Conservation (phyloP, 2,888 invertebrate species). For the Sinohyriopsis cumingii region DNA sequence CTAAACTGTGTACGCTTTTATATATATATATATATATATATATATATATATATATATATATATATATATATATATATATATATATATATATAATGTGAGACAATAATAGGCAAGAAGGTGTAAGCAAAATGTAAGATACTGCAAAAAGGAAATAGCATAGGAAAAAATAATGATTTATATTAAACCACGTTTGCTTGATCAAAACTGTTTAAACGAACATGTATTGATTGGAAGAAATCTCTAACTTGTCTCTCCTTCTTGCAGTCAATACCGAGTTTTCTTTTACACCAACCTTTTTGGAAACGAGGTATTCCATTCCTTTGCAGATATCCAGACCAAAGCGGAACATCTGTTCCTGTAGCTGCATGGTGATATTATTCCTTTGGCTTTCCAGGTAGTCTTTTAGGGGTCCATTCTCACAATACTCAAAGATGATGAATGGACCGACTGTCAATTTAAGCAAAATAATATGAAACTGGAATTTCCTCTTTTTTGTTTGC, state of each 20-base stretch:
- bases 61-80: too few species aligned
- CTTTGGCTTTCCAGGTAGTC: constrained; percentile 34
- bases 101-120: too few species aligned
- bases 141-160: too few species aligned
- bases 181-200: too few species aligned
- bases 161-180: too few species aligned
- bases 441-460: constrained; percentile 39
- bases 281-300: constrained; percentile 25
- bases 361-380: constrained; percentile 23
- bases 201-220: too few species aligned
- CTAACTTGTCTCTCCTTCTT: neutral
- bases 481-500: neutral
- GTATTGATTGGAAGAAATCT: neutral
- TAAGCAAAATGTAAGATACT: too few species aligned
- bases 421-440: constrained; percentile 46
- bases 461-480: neutral
- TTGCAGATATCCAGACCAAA: constrained; percentile 34
- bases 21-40: too few species aligned
- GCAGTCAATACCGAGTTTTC: neutral
- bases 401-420: constrained; percentile 39
- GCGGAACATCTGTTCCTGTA: constrained; percentile 36
- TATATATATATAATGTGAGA: too few species aligned
- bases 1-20: too few species aligned
- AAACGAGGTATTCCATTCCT: constrained; percentile 48
- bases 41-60: too few species aligned